Conservation (phyloP, 2,113 vertebrate genomes). For the Camarhynchus parvulus region DNA sequence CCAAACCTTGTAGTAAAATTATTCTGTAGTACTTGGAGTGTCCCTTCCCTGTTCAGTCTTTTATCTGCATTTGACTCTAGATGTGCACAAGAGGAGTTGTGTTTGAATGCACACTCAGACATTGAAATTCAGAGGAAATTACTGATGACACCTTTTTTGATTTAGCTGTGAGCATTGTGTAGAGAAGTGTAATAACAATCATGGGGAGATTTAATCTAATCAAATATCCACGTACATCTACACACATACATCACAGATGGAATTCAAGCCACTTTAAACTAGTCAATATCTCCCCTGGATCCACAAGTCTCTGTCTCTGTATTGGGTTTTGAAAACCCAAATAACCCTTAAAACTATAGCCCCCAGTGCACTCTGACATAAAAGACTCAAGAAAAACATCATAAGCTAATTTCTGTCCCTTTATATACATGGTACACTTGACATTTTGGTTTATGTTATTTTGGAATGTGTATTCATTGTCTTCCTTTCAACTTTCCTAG, state of each 20-base stretch:
- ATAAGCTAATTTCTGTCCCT: background rate
- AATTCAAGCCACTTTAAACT: background rate
- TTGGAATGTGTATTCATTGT: background rate
- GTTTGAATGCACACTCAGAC: background rate
- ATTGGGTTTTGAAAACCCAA: conserved; percentile 13
- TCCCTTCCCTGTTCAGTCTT: background rate
- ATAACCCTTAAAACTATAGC: background rate
- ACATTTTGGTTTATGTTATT: background rate
- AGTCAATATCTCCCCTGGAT: background rate
- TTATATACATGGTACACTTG: background rate
- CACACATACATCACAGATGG: background rate
- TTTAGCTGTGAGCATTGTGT: background rate
- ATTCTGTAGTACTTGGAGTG: background rate
- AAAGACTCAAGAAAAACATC: background rate
- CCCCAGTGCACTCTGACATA: background rate
- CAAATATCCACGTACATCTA: background rate
- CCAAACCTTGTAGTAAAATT: background rate
- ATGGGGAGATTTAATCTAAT: background rate
- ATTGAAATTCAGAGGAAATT: background rate
- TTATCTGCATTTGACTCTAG: background rate
- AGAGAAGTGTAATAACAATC: background rate
- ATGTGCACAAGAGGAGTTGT: background rate
- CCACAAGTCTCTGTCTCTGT: background rate
- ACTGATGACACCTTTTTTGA: background rate
- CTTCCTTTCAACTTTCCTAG: conserved; percentile 15